Evolutionary conservation across 2,113 vertebrate genomes (phyloP), one percentile per base, ranked within the genome.

Genomic region (Castor canadensis): DNA sequence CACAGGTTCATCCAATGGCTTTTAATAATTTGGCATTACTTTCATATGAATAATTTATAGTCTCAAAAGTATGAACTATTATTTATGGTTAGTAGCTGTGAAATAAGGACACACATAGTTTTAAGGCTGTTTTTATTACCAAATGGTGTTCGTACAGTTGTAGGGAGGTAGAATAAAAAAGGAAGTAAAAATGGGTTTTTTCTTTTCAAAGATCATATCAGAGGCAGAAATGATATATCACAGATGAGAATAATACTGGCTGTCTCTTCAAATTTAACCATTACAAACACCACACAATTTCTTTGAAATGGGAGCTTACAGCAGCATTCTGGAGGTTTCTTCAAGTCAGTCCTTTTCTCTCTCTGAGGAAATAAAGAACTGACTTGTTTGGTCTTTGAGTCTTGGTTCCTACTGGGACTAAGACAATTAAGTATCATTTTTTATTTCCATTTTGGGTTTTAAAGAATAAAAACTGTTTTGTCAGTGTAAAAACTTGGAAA

Each of bases 181-280:
- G 95, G 49, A 97, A 87, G 83, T 75, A 35, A 90, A 91, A 85
- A 47, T 96, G 73, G 64, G 69, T 94, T 73, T 95, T 96, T 93
- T 89, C 72, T 84, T 93, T 82, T 94, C 45, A 76, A 96, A 97
- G 93, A 94, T 94, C 81, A 79, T 96, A 97, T 97, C 94, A 96
- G 95, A 97, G 87, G 60, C 92, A 94, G 97, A 96, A 97, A 94
- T 96, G 97, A 95, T 97, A 94, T 87, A 97, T 93, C 89, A 94
- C 89, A 97, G 96, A 96, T 96, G 89, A 97, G 93, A 97, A 94
- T 97, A 97, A 97, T 97, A 96, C 66, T 81, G 85, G 89, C 95
- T 97, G 96, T 97, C 97, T 97, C 94, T 97, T 98, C 93, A 94
- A 83, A 97, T 98, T 97, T 97, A 89, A 96, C 94, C 96, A 97